A percentile compares a stretch with the other conserved stretches of the same genome.
phyloP scores from a whole-genome alignment of 2,113 vertebrate genomes.

The Apus apus region DNA sequence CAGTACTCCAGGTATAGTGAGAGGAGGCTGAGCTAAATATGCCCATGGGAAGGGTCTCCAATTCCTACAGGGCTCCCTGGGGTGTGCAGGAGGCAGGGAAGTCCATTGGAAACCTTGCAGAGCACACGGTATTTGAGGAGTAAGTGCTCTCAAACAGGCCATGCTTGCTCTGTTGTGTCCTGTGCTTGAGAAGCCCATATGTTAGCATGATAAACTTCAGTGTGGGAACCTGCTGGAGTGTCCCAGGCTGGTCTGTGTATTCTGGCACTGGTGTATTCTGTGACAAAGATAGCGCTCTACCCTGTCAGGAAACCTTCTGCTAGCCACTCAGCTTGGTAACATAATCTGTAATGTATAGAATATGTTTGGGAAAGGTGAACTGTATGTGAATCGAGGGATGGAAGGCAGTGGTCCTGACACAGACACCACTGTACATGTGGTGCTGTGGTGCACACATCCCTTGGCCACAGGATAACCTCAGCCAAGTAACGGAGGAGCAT shows the following conservation, averaged over 20 bases:
- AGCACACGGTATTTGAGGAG: rapidly evolving
- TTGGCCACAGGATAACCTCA: not conserved
- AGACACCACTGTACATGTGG: too few species aligned
- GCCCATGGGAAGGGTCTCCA: not conserved
- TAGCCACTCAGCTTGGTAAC: not conserved
- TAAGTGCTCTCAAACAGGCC: not conserved
- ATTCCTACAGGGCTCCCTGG: not conserved
- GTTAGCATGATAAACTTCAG: not conserved
- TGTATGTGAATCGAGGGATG: not conserved
- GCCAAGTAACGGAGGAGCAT: not conserved
- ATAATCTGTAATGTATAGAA: too few species aligned
- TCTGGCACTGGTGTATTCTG: too few species aligned
- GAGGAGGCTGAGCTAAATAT: not conserved
- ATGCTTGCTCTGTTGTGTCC: not conserved
- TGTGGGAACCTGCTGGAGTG: not conserved
- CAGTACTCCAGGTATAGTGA: not conserved
- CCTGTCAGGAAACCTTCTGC: not conserved
- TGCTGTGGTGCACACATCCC: too few species aligned
- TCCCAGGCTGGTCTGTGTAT: too few species aligned
- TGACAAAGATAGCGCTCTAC: not conserved
- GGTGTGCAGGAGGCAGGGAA: not conserved
- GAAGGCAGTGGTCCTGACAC: not conserved
- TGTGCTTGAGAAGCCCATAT: not conserved
- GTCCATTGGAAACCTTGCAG: not conserved
- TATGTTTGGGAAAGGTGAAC: not conserved